phyloP scores from a whole-genome alignment of 2,888 invertebrate genomes.

The Agrilus cyanescens region DNA sequence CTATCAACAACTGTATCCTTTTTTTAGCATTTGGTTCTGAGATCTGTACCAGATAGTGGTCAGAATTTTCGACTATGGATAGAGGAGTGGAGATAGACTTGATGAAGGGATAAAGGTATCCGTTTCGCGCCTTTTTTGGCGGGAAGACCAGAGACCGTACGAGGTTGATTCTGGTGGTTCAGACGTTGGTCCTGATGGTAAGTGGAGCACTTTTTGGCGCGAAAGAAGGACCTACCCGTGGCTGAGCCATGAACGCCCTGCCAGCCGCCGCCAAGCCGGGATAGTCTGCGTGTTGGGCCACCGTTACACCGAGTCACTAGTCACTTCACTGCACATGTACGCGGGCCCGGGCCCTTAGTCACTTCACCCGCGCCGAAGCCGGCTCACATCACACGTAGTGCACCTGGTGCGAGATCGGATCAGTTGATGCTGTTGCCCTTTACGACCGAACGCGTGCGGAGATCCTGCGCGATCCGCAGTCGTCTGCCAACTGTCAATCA shows the following conservation, averaged over 20 bases:
- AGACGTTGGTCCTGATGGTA: slow-evolving; percentile 15
- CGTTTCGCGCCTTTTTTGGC: no score
- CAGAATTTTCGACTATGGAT: no score
- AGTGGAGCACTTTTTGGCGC: not conserved
- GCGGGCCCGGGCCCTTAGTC: slow-evolving; percentile 23
- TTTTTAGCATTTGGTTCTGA: no score
- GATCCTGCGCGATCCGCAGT: slow-evolving; percentile 52
- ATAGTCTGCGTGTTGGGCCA: slow-evolving; percentile 45
- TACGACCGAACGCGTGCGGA: slow-evolving; percentile 35
- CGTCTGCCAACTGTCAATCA: slow-evolving; percentile 57
- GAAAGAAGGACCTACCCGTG: slow-evolving; percentile 50
- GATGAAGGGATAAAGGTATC: no score
- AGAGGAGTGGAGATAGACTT: no score
- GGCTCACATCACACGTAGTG: slow-evolving; percentile 16
- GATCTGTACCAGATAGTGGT: no score
- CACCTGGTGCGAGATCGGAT: slow-evolving; percentile 21
- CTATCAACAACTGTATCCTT: no score
- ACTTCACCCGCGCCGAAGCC: no score
- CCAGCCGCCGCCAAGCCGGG: slow-evolving; percentile 43
- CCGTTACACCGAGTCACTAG: slow-evolving; percentile 36
- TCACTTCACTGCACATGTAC: slow-evolving; percentile 31
- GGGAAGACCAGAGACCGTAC: no score
- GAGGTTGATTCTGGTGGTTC: slow-evolving; percentile 15
- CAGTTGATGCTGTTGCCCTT: slow-evolving; percentile 21
- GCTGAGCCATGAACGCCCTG: slow-evolving; percentile 81